phyloP scores from a whole-genome alignment of 2,797 vertebrate species.

The Tamandua tetradactyla region DNA sequence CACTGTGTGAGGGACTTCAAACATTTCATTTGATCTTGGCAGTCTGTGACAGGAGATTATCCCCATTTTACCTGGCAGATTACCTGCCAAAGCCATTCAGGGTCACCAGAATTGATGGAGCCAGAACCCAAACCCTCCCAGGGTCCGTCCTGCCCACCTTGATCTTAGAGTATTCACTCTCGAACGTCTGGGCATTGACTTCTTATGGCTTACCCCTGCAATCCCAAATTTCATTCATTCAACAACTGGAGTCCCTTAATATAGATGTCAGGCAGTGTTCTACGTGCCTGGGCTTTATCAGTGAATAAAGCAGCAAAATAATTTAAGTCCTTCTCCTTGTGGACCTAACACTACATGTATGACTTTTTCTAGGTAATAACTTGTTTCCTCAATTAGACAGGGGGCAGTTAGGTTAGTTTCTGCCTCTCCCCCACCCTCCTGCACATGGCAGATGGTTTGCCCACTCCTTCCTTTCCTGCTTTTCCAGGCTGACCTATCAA shows the following conservation, averaged over 20 bases:
- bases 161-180: background rate
- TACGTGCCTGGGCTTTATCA: background rate
- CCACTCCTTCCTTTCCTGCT: background rate
- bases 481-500: conserved; percentile 1
- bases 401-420: background rate
- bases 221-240: background rate
- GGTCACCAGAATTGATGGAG: background rate
- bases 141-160: background rate
- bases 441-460: background rate
- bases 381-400: background rate
- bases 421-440: background rate
- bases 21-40: background rate
- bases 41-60: background rate
- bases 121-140: background rate
- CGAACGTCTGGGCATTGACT: background rate
- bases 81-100: background rate
- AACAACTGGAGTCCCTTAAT: background rate
- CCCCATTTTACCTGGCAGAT: background rate
- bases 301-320: background rate
- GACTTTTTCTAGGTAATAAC: background rate
- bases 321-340: background rate
- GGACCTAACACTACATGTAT: background rate
- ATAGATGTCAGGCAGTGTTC: background rate
- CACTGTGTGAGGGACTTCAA: background rate
- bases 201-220: background rate